These are phyloP conservation scores for Calameuta filiformis DNA, from an alignment of 2,888 invertebrate genomes.

Conservation along the genomic window DNA sequence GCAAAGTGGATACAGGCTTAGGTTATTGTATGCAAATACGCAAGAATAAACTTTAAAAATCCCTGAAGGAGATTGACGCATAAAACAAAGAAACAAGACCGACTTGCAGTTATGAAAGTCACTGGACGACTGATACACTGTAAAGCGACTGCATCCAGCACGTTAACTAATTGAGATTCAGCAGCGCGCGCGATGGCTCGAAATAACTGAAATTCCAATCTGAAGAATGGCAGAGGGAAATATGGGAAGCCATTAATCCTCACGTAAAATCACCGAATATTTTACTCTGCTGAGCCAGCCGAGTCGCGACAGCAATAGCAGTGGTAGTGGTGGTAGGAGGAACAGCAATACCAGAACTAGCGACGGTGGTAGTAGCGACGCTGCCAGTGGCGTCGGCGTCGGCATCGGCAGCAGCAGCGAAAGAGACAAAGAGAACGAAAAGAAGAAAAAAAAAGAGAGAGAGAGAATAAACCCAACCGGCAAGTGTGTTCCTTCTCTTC, in stretches of 20 bases:
- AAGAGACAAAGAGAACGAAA: slow-evolving; percentile 18
- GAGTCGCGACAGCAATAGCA: slow-evolving; percentile 29
- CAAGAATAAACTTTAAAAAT: background rate
- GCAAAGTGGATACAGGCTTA: background rate
- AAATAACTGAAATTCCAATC: slow-evolving; percentile 64
- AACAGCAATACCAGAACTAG: background rate
- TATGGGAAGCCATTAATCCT: slow-evolving; percentile 55
- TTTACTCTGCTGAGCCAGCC: slow-evolving; percentile 55
- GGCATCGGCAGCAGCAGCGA: slow-evolving; percentile 30
- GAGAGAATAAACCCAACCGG: slow-evolving; percentile 20
- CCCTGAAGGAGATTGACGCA: background rate
- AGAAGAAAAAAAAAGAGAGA: slow-evolving; percentile 8
- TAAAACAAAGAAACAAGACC: background rate
- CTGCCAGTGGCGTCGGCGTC: slow-evolving; percentile 17
- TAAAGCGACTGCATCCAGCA: background rate
- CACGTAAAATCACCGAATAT: slow-evolving; percentile 62
- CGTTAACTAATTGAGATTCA: slow-evolving; percentile 63
- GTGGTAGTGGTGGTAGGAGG: background rate
- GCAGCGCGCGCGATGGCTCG: slow-evolving; percentile 58
- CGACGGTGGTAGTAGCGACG: slow-evolving; percentile 17
- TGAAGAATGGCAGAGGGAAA: slow-evolving; percentile 53
- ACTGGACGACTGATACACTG: background rate
- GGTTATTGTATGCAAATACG: background rate
- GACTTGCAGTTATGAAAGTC: background rate
- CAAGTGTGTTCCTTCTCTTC: slow-evolving; percentile 15